Conservation (phyloP, 2,113 vertebrate genomes). For the Eira barbara region DNA sequence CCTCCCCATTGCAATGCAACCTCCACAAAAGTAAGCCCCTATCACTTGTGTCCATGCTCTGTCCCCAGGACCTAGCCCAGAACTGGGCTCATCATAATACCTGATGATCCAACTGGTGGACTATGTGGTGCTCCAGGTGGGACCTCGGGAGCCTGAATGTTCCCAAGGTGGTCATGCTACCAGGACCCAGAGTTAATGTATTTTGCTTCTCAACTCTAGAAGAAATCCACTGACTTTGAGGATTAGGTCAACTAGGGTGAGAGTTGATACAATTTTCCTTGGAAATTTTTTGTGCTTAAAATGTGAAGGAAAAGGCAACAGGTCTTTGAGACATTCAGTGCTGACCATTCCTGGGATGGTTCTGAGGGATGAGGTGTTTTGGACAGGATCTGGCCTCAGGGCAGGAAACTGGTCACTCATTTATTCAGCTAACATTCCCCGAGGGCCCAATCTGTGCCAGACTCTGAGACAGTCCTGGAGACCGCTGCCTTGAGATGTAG, state of each 20-base stretch:
- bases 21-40: rapidly evolving
- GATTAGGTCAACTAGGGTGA: neutral
- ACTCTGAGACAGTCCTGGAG: neutral
- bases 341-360: neutral
- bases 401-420: neutral
- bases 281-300: neutral
- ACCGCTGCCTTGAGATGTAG: neutral
- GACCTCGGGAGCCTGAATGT: neutral
- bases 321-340: neutral
- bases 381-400: neutral
- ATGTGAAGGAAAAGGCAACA: neutral
- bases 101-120: rapidly evolving
- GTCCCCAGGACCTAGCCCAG: neutral
- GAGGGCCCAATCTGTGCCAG: neutral
- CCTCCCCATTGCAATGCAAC: neutral
- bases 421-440: neutral
- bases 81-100: rapidly evolving
- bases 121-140: too few relatives aligned
- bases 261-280: neutral
- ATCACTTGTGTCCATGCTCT: neutral
- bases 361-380: neutral
- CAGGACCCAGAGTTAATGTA: neutral
- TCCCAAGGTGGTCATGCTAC: neutral
- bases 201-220: neutral
- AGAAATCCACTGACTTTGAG: neutral